A percentile compares a stretch with the other conserved stretches of the same genome.
Evolutionary conservation across 2,888 invertebrate species (phyloP).

Genomic region (Junonia oenone): DNA sequence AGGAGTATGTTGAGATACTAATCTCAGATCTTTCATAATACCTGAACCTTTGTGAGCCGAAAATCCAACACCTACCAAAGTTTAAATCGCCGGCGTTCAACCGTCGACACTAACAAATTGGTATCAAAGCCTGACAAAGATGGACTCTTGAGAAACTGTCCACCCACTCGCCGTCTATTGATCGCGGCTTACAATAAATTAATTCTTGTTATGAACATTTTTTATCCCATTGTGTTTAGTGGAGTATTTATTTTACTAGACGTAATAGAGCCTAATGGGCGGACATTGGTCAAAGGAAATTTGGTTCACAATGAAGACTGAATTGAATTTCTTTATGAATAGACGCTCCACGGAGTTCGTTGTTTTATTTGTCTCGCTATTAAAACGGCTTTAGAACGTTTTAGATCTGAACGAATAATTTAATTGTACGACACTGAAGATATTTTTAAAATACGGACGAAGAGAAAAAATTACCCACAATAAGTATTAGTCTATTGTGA

Average conservation of each 20-base stretch:
- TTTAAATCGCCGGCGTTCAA: conserved; percentile 72
- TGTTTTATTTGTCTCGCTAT: conserved; percentile 20
- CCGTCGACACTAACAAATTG: conserved; percentile 76
- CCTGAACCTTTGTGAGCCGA: conserved; percentile 24
- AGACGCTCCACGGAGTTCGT: conserved; percentile 15
- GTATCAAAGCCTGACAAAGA: conserved; percentile 78
- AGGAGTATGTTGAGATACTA: background rate
- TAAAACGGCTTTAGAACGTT: conserved; percentile 12
- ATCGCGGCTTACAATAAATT: conserved; percentile 74
- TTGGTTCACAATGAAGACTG: conserved; percentile 32
- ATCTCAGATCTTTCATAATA: conserved; percentile 14
- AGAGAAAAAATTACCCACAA: background rate
- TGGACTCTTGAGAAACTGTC: conserved; percentile 77
- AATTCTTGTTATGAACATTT: conserved; percentile 76
- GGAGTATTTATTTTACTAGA: conserved; percentile 65
- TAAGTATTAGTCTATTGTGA: conserved; percentile 1
- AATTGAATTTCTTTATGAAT: conserved; percentile 33
- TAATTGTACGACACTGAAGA: background rate
- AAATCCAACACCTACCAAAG: conserved; percentile 62
- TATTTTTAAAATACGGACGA: background rate
- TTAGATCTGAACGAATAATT: background rate
- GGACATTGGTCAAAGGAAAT: conserved; percentile 71
- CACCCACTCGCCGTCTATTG: conserved; percentile 75
- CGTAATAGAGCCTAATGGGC: conserved; percentile 61
- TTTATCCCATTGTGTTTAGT: conserved; percentile 66